Base-by-base conservation (phyloP, 2,113 vertebrate species). In the Melanotaenia duboulayi region DNA sequence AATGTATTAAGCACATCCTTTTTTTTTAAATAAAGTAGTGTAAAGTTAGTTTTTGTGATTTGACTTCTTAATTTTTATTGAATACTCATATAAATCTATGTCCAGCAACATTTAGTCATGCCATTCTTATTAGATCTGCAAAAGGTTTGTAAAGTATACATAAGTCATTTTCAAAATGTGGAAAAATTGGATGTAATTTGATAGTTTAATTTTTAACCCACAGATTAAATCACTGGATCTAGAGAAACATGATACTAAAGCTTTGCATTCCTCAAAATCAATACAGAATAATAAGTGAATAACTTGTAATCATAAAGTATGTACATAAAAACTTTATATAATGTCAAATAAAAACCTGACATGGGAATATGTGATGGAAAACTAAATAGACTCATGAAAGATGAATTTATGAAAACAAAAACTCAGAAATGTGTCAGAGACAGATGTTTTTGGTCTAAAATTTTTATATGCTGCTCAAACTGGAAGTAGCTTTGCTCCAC, bases 361-460 rank as follows among this genome's bases (percentile, higher is more conserved):
- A 52, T 37, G 25, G 32, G 68, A 39, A 7, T 6, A 52, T 64
- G 60, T 25, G 20, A 37, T 32, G 28, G 32, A 48, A 46, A 13
- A 70, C 17, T 11, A n/a, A 46, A 56, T 40, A 0, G 20, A 72
- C 19, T 54, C 51, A 17, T 32, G 66, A 51, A 19, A 22, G 19
- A 25, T 65, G 54, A 51, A 22, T 58, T 67, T 46, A 49, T 59
- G 68, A 62, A 77, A 73, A 55, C 14, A 50, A 35, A 71, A 71
- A 19, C 60, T 20, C 4, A 17, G 19, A 6, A 16, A 25, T 1
- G 14, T 40, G 17, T 72, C 40, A 25, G 40, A 67, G 32, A 22
- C 48, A 52, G 42, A n/a, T 62, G 32, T 39, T 46, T 60, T 66
- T 52, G 12, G 2, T 67, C 35, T 49, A 16, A 50, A 50, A 64